phyloP scores from a whole-genome alignment of 64 coral and sea anemone species.

The Exaiptasia diaphana region DNA sequence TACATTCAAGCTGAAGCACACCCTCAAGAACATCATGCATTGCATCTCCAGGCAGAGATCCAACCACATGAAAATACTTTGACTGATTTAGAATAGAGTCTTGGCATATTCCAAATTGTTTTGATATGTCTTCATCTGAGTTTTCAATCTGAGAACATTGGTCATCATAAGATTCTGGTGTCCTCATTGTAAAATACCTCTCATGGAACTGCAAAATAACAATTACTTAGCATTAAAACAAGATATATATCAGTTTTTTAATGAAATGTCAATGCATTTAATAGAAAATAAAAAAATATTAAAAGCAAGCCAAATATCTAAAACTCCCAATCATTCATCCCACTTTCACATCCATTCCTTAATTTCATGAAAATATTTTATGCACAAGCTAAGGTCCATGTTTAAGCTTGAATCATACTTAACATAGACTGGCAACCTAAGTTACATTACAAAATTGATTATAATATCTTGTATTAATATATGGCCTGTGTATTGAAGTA shows the following conservation, averaged over 20 bases:
- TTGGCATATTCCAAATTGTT: slow-evolving; percentile 44
- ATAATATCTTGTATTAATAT: no score
- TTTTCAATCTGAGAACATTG: slow-evolving; percentile 26
- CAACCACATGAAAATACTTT: slow-evolving; percentile 64
- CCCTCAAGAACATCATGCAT: slow-evolving; percentile 74
- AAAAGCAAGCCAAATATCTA: no score
- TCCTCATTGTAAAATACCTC: slow-evolving; percentile 37
- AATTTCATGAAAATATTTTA: no score
- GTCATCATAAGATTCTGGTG: neutral
- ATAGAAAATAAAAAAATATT: no score
- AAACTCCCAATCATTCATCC: neutral
- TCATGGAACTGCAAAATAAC: slow-evolving; percentile 54
- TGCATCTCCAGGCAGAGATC: slow-evolving; percentile 51
- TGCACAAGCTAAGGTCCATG: no score
- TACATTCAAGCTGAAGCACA: slow-evolving; percentile 36
- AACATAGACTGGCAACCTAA: no score
- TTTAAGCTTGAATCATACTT: no score
- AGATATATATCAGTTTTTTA: no score
- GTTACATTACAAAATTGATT: no score
- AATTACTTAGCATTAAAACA: no score
- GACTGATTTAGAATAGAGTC: slow-evolving; percentile 33
- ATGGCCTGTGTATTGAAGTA: no score
- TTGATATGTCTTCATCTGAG: neutral
- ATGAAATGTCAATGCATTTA: no score
- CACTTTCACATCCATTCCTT: neutral